Evolutionary conservation across 1,140 invertebrate genomes (phyloP).

Genomic region (Odontomachus brunneus): DNA sequence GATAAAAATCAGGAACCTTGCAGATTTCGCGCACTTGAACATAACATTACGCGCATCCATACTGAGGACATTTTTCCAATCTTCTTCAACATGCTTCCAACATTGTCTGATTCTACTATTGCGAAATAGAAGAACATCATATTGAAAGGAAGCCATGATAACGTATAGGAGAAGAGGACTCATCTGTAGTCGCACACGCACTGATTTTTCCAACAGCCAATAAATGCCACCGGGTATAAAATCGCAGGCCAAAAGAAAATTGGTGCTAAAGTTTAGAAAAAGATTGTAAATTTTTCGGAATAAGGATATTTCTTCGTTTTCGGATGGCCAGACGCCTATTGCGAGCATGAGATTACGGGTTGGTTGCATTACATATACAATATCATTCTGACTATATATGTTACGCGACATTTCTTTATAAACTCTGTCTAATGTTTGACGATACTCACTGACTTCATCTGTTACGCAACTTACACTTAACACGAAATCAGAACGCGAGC

Average conservation of each 20-base stretch:
- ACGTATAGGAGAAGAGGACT: not conserved
- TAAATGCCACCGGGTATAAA: constrained; percentile 16
- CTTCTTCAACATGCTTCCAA: constrained; percentile 30
- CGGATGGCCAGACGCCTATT: constrained; percentile 58
- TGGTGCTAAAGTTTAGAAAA: constrained; percentile 53
- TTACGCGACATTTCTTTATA: not conserved
- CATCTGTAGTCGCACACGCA: constrained; percentile 27
- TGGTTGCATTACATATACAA: not conserved
- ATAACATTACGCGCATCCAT: constrained; percentile 37
- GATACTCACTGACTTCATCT: no score
- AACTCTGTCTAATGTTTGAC: no score
- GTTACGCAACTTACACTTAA: no score
- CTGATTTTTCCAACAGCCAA: constrained; percentile 34
- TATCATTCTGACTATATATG: not conserved
- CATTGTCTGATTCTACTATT: constrained; percentile 6
- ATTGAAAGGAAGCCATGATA: constrained; percentile 28
- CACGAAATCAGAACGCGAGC: no score
- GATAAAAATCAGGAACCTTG: constrained; percentile 35
- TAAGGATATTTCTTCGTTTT: no score
- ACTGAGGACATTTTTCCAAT: constrained; percentile 45
- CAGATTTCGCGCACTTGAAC: constrained; percentile 44
- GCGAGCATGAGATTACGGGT: constrained; percentile 13
- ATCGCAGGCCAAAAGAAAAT: constrained; percentile 6
- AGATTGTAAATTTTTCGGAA: constrained; percentile 56
- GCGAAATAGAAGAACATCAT: constrained; percentile 25